Evolutionary conservation across 2,888 invertebrate species (phyloP), one percentile per base, ranked within the genome.

Genomic region (Agonopterix arenella): DNA sequence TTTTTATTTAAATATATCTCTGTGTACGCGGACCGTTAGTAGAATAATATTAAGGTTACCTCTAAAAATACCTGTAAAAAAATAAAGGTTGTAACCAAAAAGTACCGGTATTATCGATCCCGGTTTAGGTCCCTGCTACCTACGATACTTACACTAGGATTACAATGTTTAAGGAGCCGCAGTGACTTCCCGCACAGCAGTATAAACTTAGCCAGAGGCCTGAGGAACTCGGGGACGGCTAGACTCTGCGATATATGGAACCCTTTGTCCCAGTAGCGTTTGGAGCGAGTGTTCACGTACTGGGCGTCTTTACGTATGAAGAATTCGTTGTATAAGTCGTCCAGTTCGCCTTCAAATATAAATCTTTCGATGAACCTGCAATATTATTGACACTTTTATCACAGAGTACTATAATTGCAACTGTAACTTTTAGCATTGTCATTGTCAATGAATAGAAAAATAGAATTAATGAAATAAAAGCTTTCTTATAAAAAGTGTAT

Each of bases 291-390:
- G 55, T 92, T 90, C 11, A 92, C 84, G 61, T 93, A 93, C 53
- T 93, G 92, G 0, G 89, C 84, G 65, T 93, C 92, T 11, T 92
- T 90, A 46, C 92, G 91, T 48, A 98, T 94, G 80, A 97, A 97
- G 64, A 97, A 96, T 81, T 97, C 97, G 59, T 94, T 93, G 66
- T 93, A 93, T 10, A 91, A 90, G 75, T 97, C 97, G 55, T 95
- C 93, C 11, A 97, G 83, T 48, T 92, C 91, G 0, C 97, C 98
- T 71, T 96, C 94, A 66, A 96, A 94, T 53, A 97, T 92, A 93
- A 97, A 98, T 52, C 93, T 92, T 67, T 95, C 93, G 38, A 98
- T 89, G 69, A 95, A 92, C 52, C 93, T 92, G 66, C 43, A 44
- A 44, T 46, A 40, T 28, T 5, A 28, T 7, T 28, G 28, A 28